These are phyloP conservation scores for Phorcus lineatus DNA, from an alignment of 2,888 invertebrate genomes.

Conservation along the genomic window DNA sequence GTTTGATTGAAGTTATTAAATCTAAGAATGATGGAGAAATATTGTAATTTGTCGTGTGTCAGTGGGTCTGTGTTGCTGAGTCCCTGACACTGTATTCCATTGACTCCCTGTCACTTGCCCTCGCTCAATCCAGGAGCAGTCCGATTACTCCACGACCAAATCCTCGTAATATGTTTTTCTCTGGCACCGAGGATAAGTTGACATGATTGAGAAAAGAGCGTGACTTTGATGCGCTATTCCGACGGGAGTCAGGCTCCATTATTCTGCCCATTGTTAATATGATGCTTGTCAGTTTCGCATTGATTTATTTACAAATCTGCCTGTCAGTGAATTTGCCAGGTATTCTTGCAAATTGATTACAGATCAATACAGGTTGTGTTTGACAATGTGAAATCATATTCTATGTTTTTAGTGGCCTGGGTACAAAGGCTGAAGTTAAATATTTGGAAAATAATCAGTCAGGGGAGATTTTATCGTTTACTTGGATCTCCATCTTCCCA, in stretches of 20 bases:
- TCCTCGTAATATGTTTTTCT: slow-evolving; percentile 3
- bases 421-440: slow-evolving; percentile 8
- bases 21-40: not conserved
- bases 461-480: not conserved
- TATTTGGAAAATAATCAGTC: slow-evolving; percentile 29
- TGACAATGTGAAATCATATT: slow-evolving; percentile 10
- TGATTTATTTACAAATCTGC: slow-evolving; percentile 19
- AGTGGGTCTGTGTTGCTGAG: not conserved
- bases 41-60: slow-evolving; percentile 14
- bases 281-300: slow-evolving; percentile 17
- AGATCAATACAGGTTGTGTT: slow-evolving; percentile 17
- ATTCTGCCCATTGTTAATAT: slow-evolving; percentile 13
- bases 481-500: not conserved
- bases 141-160: not conserved
- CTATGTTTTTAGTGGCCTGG: not conserved
- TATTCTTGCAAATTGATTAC: slow-evolving; percentile 29
- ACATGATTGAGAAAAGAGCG: slow-evolving; percentile 13
- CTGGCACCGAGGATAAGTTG: slow-evolving; percentile 9
- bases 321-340: slow-evolving; percentile 24
- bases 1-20: too few relatives aligned
- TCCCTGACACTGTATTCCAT: not conserved
- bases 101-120: not conserved
- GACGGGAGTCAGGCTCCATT: slow-evolving; percentile 3
- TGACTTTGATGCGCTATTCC: not conserved
- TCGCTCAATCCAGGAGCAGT: not conserved